Evolutionary conservation across 2,797 vertebrate genomes (phyloP), one percentile per base, ranked within the genome.

Genomic region (Anguilla obscura): DNA sequence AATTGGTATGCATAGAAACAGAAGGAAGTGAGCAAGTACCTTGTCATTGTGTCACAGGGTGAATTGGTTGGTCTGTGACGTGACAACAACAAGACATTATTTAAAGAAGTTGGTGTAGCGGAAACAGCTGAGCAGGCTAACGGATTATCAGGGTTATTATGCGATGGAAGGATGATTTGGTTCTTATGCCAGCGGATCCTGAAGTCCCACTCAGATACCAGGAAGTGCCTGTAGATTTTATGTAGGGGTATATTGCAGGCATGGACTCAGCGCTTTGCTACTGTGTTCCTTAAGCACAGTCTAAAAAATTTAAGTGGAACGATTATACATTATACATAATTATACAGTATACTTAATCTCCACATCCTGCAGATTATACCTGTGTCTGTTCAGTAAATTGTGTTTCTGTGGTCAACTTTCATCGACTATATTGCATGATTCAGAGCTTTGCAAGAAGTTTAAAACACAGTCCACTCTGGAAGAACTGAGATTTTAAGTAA

Each of bases 11-110:
- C 63, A 84, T 27, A 48, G 80, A 74, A 84, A 88, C 50, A 8
- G 18, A 12, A 60, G 50, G 63, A 88, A 83, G 40, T 12, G 69
- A 69, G 74, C 7, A 63, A 71, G 74, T 85, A 58, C 27, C 60
- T 84, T 45, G 50, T 74, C 69, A 71, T 36, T 85, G 9, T 74
- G 9, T 10, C 63, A 4, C 50, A 3, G 50, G 83, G 82, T 88
- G 58, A 24, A 52, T 54, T 33, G 66, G 27, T 84, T 52, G 21
- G 60, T 50, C 1, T 33, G 60, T 14, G 52, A 88, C 24, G 87
- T 58, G 40, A 56, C 27, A 83, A 50, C 16, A 21, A 40, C 33
- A 36, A n/a, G 45, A 24, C 45, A 27, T n/a, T 2, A 6, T 79
- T 76, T 79, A 40, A 76, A 76, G 30, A 36, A 48, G 40, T 82